Percentiles rank a stretch among this genome's conserved stretches.
phyloP scores from a whole-genome alignment of 1,140 invertebrate genomes.

The Polypedilum pembai region DNA sequence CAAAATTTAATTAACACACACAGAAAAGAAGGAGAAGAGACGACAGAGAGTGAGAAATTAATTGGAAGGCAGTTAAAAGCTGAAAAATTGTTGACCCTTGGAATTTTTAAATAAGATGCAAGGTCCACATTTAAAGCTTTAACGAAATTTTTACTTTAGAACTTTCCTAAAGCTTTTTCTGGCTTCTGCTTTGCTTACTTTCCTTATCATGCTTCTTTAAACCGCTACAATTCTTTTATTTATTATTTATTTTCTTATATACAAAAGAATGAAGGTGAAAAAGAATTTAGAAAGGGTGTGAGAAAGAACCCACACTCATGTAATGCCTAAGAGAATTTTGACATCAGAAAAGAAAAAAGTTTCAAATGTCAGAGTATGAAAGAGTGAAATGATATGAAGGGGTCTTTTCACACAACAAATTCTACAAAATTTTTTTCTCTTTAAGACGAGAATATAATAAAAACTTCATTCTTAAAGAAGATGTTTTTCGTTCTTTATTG shows the following conservation, averaged over 20 bases:
- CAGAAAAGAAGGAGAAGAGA: background rate
- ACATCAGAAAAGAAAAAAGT: background rate
- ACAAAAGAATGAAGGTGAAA: too few species aligned
- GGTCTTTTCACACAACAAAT: constrained; percentile 3
- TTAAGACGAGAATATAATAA: background rate
- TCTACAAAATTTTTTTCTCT: too few species aligned
- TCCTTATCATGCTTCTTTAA: background rate
- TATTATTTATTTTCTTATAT: background rate
- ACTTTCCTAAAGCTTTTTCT: background rate
- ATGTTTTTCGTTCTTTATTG: too few species aligned
- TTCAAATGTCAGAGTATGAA: background rate
- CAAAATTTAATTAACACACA: constrained; percentile 14
- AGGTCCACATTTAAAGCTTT: background rate
- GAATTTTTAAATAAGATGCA: background rate
- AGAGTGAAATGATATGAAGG: background rate
- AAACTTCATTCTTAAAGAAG: too few species aligned
- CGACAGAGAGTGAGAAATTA: background rate
- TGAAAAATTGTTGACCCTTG: background rate
- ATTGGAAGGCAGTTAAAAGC: background rate
- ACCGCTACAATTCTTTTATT: background rate
- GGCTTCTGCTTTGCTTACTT: background rate
- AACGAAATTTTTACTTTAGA: background rate
- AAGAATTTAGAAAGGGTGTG: too few species aligned
- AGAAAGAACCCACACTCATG: background rate
- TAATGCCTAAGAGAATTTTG: background rate